These are phyloP conservation scores for Lottia gigantea DNA, from an alignment of 2,888 invertebrate species.

Conservation along the genomic window DNA sequence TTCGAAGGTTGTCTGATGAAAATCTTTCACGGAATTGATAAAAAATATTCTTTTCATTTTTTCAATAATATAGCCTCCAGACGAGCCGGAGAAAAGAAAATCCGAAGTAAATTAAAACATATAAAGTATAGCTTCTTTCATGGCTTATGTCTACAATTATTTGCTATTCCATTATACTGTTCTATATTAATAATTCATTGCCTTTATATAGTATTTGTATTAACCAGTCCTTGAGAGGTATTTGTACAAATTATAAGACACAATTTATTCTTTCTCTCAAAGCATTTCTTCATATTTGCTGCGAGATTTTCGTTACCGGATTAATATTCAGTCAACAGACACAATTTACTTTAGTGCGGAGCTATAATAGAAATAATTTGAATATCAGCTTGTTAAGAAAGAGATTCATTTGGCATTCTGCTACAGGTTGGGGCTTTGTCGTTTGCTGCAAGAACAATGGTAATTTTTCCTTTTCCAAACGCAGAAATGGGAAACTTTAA, in stretches of 20 bases:
- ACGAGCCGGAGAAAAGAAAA: not conserved
- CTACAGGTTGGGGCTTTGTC: no score
- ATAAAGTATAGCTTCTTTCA: constrained; percentile 4
- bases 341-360: no score
- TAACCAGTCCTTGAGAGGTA: constrained; percentile 7
- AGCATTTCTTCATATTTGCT: not conserved
- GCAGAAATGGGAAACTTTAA: no score
- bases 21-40: no score
- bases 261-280: not conserved
- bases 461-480: no score
- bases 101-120: not conserved
- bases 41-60: no score
- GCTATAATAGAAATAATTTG: no score
- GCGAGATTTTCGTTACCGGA: not conserved
- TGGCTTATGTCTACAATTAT: not conserved
- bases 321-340: constrained; percentile 6
- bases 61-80: not conserved
- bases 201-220: not conserved
- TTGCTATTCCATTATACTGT: not conserved
- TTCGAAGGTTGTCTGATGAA: no score
- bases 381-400: no score
- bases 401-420: no score
- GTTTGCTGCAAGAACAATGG: no score
- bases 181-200: constrained; percentile 4
- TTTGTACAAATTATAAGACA: constrained; percentile 10